Evolutionary conservation across 2,888 invertebrate species (phyloP).

Genomic region (Temnothorax unifasciatus): DNA sequence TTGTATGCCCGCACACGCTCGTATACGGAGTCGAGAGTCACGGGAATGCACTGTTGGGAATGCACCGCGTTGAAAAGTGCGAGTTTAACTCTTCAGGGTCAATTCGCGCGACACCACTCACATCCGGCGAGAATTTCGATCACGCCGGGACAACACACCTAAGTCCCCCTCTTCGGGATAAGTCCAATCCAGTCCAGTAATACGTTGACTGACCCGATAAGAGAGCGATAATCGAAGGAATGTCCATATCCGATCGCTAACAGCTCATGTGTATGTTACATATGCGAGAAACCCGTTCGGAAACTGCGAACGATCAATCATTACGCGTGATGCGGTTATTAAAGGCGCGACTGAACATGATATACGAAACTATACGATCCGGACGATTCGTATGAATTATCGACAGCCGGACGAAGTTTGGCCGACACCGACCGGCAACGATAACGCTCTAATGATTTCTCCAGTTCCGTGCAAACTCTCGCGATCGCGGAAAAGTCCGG

Average conservation of each 20-base stretch:
- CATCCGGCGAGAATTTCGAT: conserved; percentile 30
- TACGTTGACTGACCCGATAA: neutral
- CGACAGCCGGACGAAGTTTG: conserved; percentile 6
- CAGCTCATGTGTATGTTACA: conserved; percentile 8
- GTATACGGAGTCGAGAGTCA: conserved; percentile 13
- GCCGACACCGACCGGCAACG: conserved; percentile 2
- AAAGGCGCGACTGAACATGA: conserved; percentile 33
- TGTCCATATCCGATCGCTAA: conserved; percentile 31
- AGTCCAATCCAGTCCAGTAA: conserved; percentile 1
- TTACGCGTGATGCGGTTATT: conserved; percentile 26
- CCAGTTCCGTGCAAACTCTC: neutral
- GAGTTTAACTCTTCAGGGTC: neutral
- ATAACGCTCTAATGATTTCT: conserved; percentile 42
- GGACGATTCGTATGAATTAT: conserved; percentile 31
- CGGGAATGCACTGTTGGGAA: neutral
- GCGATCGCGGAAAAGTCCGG: neutral
- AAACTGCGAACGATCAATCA: conserved; percentile 43
- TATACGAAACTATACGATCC: conserved; percentile 9
- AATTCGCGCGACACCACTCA: conserved; percentile 1
- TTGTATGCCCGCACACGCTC: neutral
- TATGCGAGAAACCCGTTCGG: conserved; percentile 2
- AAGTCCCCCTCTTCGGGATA: neutral
- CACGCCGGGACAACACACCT: conserved; percentile 1
- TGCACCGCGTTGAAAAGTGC: neutral
- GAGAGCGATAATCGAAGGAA: conserved; percentile 1